Evolutionary conservation across 2,797 vertebrate species (phyloP).

Genomic region (Rhynchonycteris naso): DNA sequence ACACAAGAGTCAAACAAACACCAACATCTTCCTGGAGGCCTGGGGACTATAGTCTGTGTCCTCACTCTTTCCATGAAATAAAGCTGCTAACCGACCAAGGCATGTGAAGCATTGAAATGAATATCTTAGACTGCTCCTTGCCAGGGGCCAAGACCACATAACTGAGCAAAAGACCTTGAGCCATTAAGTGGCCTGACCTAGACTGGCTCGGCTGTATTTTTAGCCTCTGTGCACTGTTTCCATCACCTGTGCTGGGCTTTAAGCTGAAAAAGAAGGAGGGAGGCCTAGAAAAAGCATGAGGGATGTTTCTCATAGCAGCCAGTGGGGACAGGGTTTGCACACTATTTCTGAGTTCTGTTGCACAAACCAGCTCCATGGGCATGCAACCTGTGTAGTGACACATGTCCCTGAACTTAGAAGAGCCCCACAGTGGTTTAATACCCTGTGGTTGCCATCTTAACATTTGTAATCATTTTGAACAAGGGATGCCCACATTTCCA

Average conservation of each 20-base stretch:
- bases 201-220: constrained; percentile 72
- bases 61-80: constrained; percentile 75
- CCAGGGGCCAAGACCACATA: constrained; percentile 10
- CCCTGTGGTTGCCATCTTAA: neutral
- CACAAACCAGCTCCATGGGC: neutral
- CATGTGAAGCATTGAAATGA: constrained; percentile 55
- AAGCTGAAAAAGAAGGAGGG: constrained; percentile 32
- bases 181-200: constrained; percentile 60
- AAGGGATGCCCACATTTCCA: neutral
- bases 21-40: neutral
- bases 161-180: constrained; percentile 74
- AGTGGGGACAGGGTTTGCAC: neutral
- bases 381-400: neutral
- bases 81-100: constrained; percentile 51
- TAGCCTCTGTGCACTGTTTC: constrained; percentile 74
- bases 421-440: neutral
- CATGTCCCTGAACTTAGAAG: neutral
- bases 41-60: neutral
- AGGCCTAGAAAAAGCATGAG: neutral
- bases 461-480: constrained; percentile 39
- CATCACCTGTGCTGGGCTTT: constrained; percentile 75
- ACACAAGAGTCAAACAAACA: neutral
- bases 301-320: neutral
- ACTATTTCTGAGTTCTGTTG: neutral
- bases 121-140: neutral